Evolutionary conservation across 2,888 invertebrate genomes (phyloP).

Genomic region (Iselma pallidipennis): DNA sequence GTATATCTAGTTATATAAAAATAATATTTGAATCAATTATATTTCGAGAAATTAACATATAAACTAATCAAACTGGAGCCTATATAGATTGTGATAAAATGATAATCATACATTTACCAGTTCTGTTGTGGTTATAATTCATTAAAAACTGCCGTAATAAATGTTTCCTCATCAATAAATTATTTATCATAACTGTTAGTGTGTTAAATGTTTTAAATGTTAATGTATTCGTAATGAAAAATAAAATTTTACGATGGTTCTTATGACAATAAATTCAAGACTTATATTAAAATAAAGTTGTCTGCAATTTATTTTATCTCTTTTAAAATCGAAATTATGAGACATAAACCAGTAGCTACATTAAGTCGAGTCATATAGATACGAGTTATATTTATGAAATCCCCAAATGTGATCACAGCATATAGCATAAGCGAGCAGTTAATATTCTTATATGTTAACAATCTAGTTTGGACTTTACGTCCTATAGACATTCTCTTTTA

Average conservation of each 20-base stretch:
- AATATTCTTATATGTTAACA: constrained; percentile 46
- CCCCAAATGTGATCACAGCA: constrained; percentile 50
- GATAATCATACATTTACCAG: not conserved
- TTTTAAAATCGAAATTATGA: constrained; percentile 50
- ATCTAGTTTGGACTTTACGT: constrained; percentile 21
- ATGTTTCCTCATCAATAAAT: constrained; percentile 26
- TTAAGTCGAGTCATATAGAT: constrained; percentile 42
- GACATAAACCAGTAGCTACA: constrained; percentile 48
- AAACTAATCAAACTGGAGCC: not conserved
- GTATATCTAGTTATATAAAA: constrained; percentile 11
- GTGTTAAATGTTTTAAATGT: constrained; percentile 22
- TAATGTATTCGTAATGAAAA: constrained; percentile 37
- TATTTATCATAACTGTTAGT: constrained; percentile 16
- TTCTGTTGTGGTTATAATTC: constrained; percentile 14
- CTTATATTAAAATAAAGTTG: constrained; percentile 47
- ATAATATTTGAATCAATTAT: constrained; percentile 19
- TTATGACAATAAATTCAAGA: constrained; percentile 38
- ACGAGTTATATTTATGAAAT: constrained; percentile 46
- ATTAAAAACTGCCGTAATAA: constrained; percentile 22
- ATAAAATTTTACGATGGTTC: constrained; percentile 34
- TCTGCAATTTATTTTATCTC: constrained; percentile 50
- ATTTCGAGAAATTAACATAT: no score
- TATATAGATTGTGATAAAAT: not conserved
- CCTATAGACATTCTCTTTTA: not conserved
- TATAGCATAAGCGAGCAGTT: constrained; percentile 50